A percentile compares a stretch with the other conserved stretches of the same genome.
Conservation (phyloP, 2,113 vertebrate species). For the Bos taurus region DNA sequence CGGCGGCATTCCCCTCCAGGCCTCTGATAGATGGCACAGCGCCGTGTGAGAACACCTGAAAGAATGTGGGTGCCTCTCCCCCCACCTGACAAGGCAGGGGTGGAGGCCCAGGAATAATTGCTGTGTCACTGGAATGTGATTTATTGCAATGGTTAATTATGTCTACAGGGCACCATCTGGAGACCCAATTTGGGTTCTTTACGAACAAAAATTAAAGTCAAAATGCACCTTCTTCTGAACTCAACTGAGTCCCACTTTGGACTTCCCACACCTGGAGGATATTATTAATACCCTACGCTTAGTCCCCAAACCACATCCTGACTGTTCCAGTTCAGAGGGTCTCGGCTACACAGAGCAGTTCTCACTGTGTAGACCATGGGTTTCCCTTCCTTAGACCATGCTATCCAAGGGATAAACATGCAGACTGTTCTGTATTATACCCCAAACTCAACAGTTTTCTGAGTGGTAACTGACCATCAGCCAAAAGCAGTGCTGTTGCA, state of each 20-base stretch:
- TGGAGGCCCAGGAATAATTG: conserved; percentile 31
- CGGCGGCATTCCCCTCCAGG: background rate
- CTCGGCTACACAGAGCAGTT: background rate
- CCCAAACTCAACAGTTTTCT: background rate
- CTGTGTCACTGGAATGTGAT: conserved; percentile 61
- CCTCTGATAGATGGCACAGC: conserved; percentile 1
- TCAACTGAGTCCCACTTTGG: background rate
- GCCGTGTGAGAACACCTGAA: conserved; percentile 50
- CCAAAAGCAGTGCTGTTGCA: background rate
- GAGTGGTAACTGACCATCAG: conserved; percentile 5
- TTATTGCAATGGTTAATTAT: conserved; percentile 65
- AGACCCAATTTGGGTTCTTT: conserved; percentile 50
- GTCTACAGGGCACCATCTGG: conserved; percentile 68
- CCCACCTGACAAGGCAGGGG: conserved; percentile 44
- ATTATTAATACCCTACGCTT: background rate
- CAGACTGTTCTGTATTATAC: background rate
- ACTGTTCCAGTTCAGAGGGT: background rate
- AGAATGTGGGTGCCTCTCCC: background rate
- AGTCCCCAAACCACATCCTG: background rate
- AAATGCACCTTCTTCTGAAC: conserved; percentile 47
- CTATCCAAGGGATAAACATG: background rate
- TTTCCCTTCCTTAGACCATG: background rate
- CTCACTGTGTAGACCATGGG: background rate
- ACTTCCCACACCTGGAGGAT: conserved; percentile 38
- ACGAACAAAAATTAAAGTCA: conserved; percentile 43